phyloP scores from a whole-genome alignment of 2,888 invertebrate species.

The Anorthoa munda region DNA sequence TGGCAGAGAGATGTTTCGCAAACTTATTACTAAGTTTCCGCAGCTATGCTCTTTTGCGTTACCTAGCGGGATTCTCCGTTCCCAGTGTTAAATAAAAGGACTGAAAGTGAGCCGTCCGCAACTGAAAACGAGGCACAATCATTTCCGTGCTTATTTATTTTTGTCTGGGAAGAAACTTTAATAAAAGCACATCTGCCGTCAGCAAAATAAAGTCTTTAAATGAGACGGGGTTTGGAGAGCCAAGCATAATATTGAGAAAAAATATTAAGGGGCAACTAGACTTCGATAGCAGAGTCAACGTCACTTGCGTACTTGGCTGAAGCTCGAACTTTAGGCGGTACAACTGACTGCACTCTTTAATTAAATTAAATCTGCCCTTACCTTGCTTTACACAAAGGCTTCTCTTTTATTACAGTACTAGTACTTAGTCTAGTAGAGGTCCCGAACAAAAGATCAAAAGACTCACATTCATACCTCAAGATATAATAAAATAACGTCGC shows the following conservation, averaged over 20 bases:
- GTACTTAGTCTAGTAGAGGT: background rate
- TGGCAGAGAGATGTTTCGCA: slow-evolving; percentile 47
- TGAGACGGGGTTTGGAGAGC: slow-evolving; percentile 9
- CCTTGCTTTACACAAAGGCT: slow-evolving; percentile 15
- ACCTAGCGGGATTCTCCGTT: slow-evolving; percentile 21
- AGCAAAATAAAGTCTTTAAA: slow-evolving; percentile 38
- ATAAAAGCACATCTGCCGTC: slow-evolving; percentile 46
- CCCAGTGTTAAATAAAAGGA: slow-evolving; percentile 42
- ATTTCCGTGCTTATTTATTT: slow-evolving; percentile 52
- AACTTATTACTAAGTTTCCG: slow-evolving; percentile 61
- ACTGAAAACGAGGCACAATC: slow-evolving; percentile 26
- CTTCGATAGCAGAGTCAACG: slow-evolving; percentile 13
- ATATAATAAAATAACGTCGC: slow-evolving; percentile 42
- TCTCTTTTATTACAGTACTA: background rate
- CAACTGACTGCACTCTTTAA: slow-evolving; percentile 24
- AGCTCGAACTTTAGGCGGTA: background rate
- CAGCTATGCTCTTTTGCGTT: slow-evolving; percentile 37
- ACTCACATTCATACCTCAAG: slow-evolving; percentile 26
- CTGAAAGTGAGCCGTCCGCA: slow-evolving; percentile 23
- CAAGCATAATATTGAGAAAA: slow-evolving; percentile 36
- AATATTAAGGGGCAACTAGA: slow-evolving; percentile 28
- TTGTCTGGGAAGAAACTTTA: slow-evolving; percentile 37
- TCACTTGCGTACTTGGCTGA: slow-evolving; percentile 4
- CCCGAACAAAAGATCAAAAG: slow-evolving; percentile 22
- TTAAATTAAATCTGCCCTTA: slow-evolving; percentile 23